Conservation (phyloP, 2,113 vertebrate species). For the Podocnemis expansa region DNA sequence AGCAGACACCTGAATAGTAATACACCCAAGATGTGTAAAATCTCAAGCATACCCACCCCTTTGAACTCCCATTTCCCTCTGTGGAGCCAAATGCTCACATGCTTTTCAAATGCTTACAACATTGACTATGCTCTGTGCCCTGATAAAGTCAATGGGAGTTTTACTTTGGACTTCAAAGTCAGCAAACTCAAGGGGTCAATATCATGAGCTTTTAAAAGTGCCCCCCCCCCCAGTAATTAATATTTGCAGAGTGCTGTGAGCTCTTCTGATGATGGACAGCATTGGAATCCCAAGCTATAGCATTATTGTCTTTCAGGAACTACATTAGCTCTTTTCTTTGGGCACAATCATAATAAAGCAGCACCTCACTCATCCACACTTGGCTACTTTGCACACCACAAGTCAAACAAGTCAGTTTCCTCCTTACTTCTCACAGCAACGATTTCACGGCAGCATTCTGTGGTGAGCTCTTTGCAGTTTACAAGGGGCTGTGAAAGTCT, state of each 20-base stretch:
- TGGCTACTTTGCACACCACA: neutral
- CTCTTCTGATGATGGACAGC: rapidly evolving
- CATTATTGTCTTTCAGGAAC: neutral
- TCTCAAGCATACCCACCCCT: neutral
- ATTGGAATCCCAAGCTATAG: neutral
- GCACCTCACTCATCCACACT: neutral
- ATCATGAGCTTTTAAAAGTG: neutral
- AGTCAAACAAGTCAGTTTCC: neutral
- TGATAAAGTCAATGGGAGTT: neutral
- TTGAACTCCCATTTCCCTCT: neutral
- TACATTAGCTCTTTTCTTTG: neutral
- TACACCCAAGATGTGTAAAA: neutral
- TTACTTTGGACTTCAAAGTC: neutral
- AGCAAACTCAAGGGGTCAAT: neutral
- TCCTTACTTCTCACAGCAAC: neutral
- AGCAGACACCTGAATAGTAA: too few relatives aligned
- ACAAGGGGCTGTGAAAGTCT: neutral
- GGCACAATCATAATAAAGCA: neutral
- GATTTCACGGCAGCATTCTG: neutral
- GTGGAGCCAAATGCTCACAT: neutral
- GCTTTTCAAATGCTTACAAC: neutral
- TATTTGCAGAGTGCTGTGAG: neutral
- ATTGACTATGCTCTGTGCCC: neutral
- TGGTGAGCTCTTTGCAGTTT: neutral
- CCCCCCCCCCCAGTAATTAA: neutral